Evolutionary conservation across 2,113 vertebrate genomes (phyloP).

Genomic region (Bubo blakistoni): DNA sequence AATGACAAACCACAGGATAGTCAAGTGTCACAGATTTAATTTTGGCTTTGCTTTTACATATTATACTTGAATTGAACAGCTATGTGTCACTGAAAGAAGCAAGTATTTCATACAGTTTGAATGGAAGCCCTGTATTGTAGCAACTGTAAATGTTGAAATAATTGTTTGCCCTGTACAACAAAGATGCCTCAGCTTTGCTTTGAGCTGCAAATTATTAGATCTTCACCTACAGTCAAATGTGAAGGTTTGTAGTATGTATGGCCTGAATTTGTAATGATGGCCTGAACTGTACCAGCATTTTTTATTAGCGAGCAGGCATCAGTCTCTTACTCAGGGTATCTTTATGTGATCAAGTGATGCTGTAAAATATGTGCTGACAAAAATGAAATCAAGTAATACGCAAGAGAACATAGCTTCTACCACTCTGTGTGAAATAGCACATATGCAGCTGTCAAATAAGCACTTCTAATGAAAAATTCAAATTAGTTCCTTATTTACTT

Average conservation of each 20-base stretch:
- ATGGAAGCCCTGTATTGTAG: neutral
- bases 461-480: neutral
- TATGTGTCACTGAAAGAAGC: neutral
- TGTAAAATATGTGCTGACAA: neutral
- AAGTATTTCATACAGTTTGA: neutral
- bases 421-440: neutral
- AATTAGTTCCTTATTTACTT: neutral
- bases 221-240: neutral
- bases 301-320: neutral
- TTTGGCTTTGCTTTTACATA: neutral
- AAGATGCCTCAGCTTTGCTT: neutral
- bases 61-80: neutral
- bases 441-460: neutral
- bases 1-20: neutral
- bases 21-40: neutral
- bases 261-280: neutral
- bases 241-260: neutral
- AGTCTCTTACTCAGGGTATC: neutral
- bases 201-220: neutral
- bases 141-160: neutral
- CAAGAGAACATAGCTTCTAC: neutral
- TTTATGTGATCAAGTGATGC: neutral
- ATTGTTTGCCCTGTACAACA: neutral
- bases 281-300: neutral
- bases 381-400: neutral